Conservation (phyloP, 2,797 vertebrate genomes). For the Oophaga sylvatica region DNA sequence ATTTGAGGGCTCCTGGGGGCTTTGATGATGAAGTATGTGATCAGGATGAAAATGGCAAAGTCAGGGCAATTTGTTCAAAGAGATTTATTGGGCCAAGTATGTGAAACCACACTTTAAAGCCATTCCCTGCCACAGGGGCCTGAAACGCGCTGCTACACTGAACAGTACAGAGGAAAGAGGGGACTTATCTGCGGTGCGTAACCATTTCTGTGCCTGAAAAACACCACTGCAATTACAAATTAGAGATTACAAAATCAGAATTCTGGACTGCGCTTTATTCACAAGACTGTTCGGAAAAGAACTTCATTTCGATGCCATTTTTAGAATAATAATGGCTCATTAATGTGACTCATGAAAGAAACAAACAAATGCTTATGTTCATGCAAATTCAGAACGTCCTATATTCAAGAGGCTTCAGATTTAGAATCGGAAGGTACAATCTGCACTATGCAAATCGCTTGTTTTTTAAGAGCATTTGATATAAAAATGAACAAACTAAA, state of each 20-base stretch:
- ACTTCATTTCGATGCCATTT: not conserved
- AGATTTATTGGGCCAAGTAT: slow-evolving; percentile 60
- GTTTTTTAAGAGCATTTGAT: not conserved
- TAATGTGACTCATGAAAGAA: not conserved
- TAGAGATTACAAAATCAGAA: not conserved
- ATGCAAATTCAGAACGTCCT: not conserved
- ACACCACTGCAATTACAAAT: slow-evolving; percentile 18
- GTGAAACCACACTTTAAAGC: slow-evolving; percentile 58
- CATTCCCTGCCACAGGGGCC: slow-evolving; percentile 53
- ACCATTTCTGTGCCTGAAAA: not conserved
- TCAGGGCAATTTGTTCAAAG: slow-evolving; percentile 57
- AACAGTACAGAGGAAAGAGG: not conserved
- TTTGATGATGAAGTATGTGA: slow-evolving; percentile 59
- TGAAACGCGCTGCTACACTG: not conserved
- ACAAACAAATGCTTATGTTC: not conserved
- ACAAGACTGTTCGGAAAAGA: not conserved
- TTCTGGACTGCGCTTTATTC: not conserved
- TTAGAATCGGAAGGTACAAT: not conserved
- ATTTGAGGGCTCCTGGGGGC: slow-evolving; percentile 52
- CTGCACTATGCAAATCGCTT: not conserved
- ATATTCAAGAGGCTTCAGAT: not conserved
- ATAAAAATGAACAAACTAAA: not conserved
- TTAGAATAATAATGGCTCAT: slow-evolving; percentile 1
- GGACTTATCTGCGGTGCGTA: not conserved
- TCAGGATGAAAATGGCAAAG: slow-evolving; percentile 59